These are phyloP conservation scores for Helarctos malayanus DNA, from an alignment of 2,797 vertebrate genomes.

Conservation along the genomic window DNA sequence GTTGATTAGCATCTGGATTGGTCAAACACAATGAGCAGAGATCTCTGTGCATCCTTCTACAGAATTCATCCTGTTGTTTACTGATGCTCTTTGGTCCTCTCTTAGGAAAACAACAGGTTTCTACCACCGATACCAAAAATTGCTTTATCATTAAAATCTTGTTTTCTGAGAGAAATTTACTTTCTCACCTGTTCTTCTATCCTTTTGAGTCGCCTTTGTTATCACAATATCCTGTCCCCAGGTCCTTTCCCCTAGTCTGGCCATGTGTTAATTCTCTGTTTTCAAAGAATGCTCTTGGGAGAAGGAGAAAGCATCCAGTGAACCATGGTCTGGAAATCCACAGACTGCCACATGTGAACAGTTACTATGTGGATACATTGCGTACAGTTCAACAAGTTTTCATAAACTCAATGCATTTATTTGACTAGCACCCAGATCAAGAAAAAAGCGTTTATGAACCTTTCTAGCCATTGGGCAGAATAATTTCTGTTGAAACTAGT, in stretches of 20 bases:
- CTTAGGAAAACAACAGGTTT: not conserved
- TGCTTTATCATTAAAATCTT: not conserved
- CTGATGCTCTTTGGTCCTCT: not conserved
- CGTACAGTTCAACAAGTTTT: not conserved
- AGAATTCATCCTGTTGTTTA: conserved; percentile 18
- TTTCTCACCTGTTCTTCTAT: not conserved
- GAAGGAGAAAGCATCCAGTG: not conserved
- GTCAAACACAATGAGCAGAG: not conserved
- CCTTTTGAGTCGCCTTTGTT: not conserved
- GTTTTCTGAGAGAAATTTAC: not conserved
- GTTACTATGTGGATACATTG: not conserved
- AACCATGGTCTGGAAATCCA: not conserved
- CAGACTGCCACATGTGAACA: not conserved
- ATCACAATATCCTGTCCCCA: not conserved
- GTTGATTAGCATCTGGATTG: not conserved
- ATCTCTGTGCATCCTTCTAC: not conserved
- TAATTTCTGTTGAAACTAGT: not conserved
- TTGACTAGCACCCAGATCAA: not conserved
- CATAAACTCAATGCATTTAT: not conserved
- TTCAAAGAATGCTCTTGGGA: not conserved
- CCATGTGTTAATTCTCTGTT: not conserved
- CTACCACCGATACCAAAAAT: not conserved
- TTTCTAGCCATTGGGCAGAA: not conserved
- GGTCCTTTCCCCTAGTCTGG: not conserved
- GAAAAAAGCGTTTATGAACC: not conserved